Conservation (phyloP, 2,113 vertebrate species). For the Murina feae region DNA sequence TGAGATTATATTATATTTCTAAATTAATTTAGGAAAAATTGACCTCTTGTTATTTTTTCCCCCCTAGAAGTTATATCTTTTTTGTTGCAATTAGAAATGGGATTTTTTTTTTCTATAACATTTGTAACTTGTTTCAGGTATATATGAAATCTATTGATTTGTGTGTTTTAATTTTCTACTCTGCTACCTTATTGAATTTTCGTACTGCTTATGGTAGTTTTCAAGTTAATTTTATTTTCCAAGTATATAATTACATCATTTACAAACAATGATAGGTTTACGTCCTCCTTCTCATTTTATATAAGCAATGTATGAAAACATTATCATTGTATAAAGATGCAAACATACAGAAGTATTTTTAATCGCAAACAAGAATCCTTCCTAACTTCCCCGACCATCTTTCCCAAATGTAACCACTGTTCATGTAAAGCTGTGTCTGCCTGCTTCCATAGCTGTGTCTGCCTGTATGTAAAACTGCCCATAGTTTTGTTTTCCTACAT, state of each 20-base stretch:
- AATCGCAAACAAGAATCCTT: background rate
- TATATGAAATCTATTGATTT: constrained; percentile 51
- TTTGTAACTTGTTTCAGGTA: constrained; percentile 24
- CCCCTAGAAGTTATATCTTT: background rate
- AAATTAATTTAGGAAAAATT: background rate
- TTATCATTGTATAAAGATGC: background rate
- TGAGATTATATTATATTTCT: background rate
- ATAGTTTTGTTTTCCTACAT: background rate
- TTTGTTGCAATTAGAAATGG: background rate
- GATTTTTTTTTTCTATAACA: background rate
- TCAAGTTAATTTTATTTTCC: constrained; percentile 39
- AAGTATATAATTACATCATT: background rate
- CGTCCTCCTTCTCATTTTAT: constrained; percentile 9
- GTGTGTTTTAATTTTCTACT: constrained; percentile 58
- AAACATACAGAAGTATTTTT: constrained; percentile 17
- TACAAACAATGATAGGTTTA: background rate
- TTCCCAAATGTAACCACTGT: background rate
- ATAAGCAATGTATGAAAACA: background rate
- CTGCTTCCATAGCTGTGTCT: background rate
- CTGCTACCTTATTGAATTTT: constrained; percentile 54
- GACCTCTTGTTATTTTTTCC: background rate
- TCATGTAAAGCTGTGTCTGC: background rate
- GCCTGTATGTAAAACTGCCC: background rate
- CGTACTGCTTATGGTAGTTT: constrained; percentile 14
- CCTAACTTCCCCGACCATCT: background rate